Conservation (phyloP, 2,113 vertebrate genomes). For the Phalacrocorax pelagicus region DNA sequence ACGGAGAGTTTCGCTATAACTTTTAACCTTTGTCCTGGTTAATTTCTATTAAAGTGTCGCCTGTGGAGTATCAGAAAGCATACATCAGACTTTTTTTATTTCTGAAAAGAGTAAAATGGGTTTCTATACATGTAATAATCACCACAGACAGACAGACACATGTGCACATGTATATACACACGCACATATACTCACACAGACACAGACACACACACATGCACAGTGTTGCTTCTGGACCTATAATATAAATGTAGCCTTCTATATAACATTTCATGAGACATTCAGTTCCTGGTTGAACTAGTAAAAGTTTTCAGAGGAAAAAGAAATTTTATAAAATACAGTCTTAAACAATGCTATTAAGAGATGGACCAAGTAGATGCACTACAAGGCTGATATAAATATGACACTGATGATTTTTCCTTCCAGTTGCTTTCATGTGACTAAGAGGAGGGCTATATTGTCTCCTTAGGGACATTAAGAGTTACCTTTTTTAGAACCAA, state of each 20-base stretch:
- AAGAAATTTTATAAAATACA: background rate
- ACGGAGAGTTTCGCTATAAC: background rate
- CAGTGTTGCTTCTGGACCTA: background rate
- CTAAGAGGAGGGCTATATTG: background rate
- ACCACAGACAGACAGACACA: too few species aligned
- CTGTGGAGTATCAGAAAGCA: background rate
- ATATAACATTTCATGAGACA: background rate
- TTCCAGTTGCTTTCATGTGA: background rate
- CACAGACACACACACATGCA: accelerated
- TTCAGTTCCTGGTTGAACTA: background rate
- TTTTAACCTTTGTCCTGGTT: background rate
- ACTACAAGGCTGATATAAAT: background rate
- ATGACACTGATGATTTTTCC: background rate
- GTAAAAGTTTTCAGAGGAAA: background rate
- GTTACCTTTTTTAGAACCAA: slow-evolving; percentile 73
- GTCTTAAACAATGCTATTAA: background rate
- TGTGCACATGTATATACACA: too few species aligned
- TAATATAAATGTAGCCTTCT: background rate
- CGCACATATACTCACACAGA: too few species aligned
- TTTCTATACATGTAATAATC: background rate
- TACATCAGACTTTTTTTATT: background rate
- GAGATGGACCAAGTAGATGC: background rate
- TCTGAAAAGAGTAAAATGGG: background rate
- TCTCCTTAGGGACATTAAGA: background rate
- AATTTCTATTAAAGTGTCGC: background rate